phyloP scores from a whole-genome alignment of 1,140 invertebrate species.

The Meloidogyne hapla region DNA sequence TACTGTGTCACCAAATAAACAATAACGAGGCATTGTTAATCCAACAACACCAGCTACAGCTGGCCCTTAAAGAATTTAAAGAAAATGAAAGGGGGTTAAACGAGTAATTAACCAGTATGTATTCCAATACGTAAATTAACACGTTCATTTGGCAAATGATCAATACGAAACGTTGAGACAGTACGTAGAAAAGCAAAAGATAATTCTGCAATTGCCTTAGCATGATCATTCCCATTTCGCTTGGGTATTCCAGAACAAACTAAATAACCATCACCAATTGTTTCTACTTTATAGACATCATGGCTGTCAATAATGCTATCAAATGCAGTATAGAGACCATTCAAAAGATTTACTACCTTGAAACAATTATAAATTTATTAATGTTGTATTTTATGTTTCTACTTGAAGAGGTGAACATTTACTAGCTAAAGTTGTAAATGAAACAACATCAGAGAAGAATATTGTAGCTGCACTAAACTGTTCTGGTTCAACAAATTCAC shows the following conservation, averaged over 20 bases:
- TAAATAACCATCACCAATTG: constrained; percentile 94
- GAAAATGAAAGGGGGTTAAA: too few relatives aligned
- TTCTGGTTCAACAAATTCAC: constrained; percentile 61
- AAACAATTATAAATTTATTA: not conserved
- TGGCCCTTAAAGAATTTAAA: constrained; percentile 68
- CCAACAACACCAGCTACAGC: constrained; percentile 82
- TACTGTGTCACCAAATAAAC: constrained; percentile 75
- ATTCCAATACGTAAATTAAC: constrained; percentile 76
- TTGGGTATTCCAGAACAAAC: constrained; percentile 69
- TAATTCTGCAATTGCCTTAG: constrained; percentile 77
- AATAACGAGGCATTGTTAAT: constrained; percentile 84
- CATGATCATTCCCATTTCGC: constrained; percentile 83
- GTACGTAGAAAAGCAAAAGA: constrained; percentile 41
- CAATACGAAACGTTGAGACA: constrained; percentile 37
- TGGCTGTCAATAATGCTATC: constrained; percentile 88
- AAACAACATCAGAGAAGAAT: constrained; percentile 87
- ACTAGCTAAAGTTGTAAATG: constrained; percentile 84
- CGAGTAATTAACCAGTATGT: constrained; percentile 77
- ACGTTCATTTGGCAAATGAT: constrained; percentile 43
- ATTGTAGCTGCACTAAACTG: constrained; percentile 73
- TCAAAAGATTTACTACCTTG: constrained; percentile 90
- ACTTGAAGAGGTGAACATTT: constrained; percentile 72
- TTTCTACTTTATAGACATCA: constrained; percentile 92
- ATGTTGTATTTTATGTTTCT: not conserved
- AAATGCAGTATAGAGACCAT: constrained; percentile 90